These are phyloP conservation scores for Myripristis jacobus DNA, from an alignment of 2,797 vertebrate genomes.

Conservation along the genomic window DNA sequence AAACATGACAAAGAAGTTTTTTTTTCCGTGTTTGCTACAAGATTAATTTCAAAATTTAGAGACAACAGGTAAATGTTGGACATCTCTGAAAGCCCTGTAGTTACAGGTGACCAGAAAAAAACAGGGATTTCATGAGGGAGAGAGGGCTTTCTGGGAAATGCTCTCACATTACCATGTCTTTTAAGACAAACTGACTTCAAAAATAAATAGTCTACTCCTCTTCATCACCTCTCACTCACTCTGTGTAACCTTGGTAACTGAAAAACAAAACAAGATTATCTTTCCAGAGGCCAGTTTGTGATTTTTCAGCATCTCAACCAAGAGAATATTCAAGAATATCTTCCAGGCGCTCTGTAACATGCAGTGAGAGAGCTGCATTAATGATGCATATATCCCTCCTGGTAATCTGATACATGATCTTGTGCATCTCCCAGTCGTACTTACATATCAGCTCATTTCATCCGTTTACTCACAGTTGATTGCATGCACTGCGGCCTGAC, in stretches of 20 bases:
- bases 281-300: constrained; percentile 37
- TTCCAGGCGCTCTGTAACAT: constrained; percentile 31
- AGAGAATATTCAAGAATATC: constrained; percentile 48
- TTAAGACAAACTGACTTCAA: constrained; percentile 2
- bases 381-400: constrained; percentile 40
- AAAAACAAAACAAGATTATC: constrained; percentile 8
- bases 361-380: constrained; percentile 44
- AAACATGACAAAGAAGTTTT: no score
- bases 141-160: constrained; percentile 7
- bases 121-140: no score
- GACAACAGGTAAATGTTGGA: neutral
- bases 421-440: constrained; percentile 44
- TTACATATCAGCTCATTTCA: constrained; percentile 62
- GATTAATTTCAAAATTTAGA: no score
- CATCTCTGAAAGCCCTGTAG: neutral
- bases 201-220: constrained; percentile 36
- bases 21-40: no score
- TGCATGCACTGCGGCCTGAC: constrained; percentile 43
- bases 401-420: constrained; percentile 57
- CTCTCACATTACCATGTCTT: constrained; percentile 11
- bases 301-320: constrained; percentile 39
- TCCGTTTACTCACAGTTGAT: constrained; percentile 70
- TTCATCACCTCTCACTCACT: constrained; percentile 41
- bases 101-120: constrained; percentile 3
- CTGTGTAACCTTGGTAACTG: constrained; percentile 73